Base-by-base conservation (phyloP, 2,797 vertebrate species). In the Lithobates sylvaticus region DNA sequence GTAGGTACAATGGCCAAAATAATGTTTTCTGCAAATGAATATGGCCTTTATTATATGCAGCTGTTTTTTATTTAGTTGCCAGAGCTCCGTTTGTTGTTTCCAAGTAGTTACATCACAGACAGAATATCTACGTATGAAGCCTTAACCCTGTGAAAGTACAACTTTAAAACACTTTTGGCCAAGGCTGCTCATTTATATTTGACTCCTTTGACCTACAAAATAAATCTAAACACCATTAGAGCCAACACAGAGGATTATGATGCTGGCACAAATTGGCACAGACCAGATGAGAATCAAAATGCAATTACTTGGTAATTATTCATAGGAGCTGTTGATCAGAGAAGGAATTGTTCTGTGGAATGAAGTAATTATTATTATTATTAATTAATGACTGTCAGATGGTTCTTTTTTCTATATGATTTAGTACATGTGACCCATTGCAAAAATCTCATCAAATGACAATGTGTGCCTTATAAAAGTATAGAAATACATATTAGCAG, bases 241-340 rank as follows among this genome's bases (percentile, higher is more conserved):
- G 80, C 85, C 85, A 83, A 27, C 68, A 47, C 23, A 65, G 67
- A 39, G 79, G 79, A 86, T 82, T 86, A 82, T 72, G 67, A 44
- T 83, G 36, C 67, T 77, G 67, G 85, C 34, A 83, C 74, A 72
- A 36, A 81, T 86, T 32, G 78, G 78, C 78, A 76, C 64, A 16
- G 67, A 65, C 74, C 50, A 15, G 74, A 18, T 82, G 50, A 54
- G 67, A 82, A 78, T 64, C 23, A 50, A 82, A 86, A 77, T 86
- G 54, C 79, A 86, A 82, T 86, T 86, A 82, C 34, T 65, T 76
- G 75, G 47, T 27, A 82, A 82, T 86, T 81, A 76, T 81, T 85
- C 32, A 80, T 76, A 58, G 23, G 71, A 68, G 32, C 71, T 81
- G 70, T 27, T 70, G 73, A 82, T 82, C 85, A 77, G 79, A 72